Percentiles rank a stretch among this genome's conserved stretches.
Conservation (phyloP, 2,888 invertebrate species). For the Clusia tigrina region DNA sequence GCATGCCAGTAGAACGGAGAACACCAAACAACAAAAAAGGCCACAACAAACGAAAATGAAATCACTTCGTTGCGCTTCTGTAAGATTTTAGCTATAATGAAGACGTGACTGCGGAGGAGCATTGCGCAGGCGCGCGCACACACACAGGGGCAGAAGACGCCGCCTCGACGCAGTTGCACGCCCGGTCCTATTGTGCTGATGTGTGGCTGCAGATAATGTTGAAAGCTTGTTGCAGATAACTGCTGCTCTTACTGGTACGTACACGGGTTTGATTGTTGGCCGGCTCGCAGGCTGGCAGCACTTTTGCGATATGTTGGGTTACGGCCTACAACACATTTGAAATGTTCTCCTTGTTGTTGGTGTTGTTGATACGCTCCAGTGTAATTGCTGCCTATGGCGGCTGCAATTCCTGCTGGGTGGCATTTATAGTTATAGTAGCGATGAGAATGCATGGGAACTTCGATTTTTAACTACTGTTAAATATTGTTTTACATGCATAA, state of each 20-base stretch:
- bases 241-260: not conserved
- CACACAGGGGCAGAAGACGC: not conserved
- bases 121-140: too few relatives aligned
- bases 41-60: not conserved
- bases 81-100: conserved; percentile 12
- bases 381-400: not conserved
- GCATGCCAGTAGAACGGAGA: not conserved
- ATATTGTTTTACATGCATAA: too few relatives aligned
- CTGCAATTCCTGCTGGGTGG: not conserved
- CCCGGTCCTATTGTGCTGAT: conserved; percentile 1
- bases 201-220: not conserved
- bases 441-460: too few relatives aligned
- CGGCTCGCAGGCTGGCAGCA: not conserved
- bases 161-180: not conserved
- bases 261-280: not conserved
- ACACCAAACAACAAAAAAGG: conserved; percentile 4
- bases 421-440: not conserved
- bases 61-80: conserved; percentile 6
- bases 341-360: not conserved
- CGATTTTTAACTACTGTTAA: too few relatives aligned
- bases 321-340: not conserved
- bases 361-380: too few relatives aligned
- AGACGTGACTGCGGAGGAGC: conserved; percentile 11
- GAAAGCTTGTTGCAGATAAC: conserved; percentile 1
- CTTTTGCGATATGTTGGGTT: not conserved